A percentile compares a stretch with the other conserved stretches of the same genome.
These are phyloP conservation scores for Chrysomela aeneicollis DNA, from an alignment of 2,888 invertebrate species.

Conservation along the genomic window DNA sequence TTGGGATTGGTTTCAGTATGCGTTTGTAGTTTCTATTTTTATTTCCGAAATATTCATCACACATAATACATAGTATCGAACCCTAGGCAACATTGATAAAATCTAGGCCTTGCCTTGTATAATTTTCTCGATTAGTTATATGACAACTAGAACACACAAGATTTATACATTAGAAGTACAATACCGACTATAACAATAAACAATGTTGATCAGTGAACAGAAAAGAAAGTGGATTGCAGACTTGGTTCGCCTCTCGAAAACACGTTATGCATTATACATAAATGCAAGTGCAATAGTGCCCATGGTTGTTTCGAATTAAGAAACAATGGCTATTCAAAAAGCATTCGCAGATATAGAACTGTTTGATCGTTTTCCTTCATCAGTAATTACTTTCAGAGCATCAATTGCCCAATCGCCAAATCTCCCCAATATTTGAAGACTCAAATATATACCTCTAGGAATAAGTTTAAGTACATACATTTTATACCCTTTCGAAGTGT, in stretches of 20 bases:
- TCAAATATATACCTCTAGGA: no score
- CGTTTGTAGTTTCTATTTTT: background rate
- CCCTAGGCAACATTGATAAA: background rate
- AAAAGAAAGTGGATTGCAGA: constrained; percentile 25
- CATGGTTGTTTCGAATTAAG: background rate
- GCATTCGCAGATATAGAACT: background rate
- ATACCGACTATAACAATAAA: constrained; percentile 30
- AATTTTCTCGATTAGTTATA: constrained; percentile 18
- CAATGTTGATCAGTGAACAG: constrained; percentile 16
- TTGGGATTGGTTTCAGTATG: no score
- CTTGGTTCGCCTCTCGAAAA: constrained; percentile 6
- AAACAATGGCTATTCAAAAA: background rate
- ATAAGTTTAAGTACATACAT: no score
- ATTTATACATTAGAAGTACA: constrained; percentile 27
- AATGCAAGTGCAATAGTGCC: background rate
- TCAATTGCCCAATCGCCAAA: background rate
- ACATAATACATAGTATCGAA: background rate
- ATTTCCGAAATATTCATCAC: background rate
- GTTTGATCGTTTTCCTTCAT: background rate
- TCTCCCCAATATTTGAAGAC: background rate
- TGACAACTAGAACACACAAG: constrained; percentile 21
- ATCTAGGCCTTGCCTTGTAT: background rate
- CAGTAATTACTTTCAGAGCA: background rate
- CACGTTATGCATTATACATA: background rate
- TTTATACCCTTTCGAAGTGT: no score